Percentiles rank a stretch among this genome's conserved stretches.
phyloP scores from a whole-genome alignment of 2,888 invertebrate genomes.

The Cryptops parisi region DNA sequence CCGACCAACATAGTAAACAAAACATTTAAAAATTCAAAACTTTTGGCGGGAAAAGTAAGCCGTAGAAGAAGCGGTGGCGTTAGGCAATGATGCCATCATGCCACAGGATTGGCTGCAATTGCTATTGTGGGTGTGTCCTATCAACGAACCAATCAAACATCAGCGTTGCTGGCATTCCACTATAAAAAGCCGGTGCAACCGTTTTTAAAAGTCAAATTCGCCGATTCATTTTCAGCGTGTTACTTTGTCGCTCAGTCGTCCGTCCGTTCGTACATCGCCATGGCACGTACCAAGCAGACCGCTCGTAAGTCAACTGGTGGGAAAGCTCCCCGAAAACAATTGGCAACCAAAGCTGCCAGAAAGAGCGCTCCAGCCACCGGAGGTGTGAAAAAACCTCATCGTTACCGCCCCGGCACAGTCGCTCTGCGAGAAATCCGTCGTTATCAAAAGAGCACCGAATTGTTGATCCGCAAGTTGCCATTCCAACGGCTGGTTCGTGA shows the following conservation, averaged over 20 bases:
- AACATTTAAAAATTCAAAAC: too few species aligned
- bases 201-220: too few species aligned
- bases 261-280: slow-evolving; percentile 28
- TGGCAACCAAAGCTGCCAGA: slow-evolving; percentile 86
- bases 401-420: slow-evolving; percentile 90
- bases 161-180: too few species aligned
- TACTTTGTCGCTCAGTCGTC: not conserved
- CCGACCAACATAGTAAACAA: too few species aligned
- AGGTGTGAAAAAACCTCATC: slow-evolving; percentile 92
- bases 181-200: too few species aligned
- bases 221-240: not conserved
- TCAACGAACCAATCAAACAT: too few species aligned
- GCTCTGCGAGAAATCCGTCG: slow-evolving; percentile 49
- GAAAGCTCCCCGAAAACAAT: slow-evolving; percentile 87
- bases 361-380: slow-evolving; percentile 91
- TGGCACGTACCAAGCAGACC: slow-evolving; percentile 97
- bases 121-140: too few species aligned
- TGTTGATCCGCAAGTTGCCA: slow-evolving; percentile 31
- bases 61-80: too few species aligned
- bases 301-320: too few species aligned
- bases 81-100: too few species aligned
- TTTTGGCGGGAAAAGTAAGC: too few species aligned
- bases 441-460: slow-evolving; percentile 31
- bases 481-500: slow-evolving; percentile 30
- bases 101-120: too few species aligned